Evolutionary conservation across 2,888 invertebrate genomes (phyloP).

Genomic region (Habrosyne pyritoides): DNA sequence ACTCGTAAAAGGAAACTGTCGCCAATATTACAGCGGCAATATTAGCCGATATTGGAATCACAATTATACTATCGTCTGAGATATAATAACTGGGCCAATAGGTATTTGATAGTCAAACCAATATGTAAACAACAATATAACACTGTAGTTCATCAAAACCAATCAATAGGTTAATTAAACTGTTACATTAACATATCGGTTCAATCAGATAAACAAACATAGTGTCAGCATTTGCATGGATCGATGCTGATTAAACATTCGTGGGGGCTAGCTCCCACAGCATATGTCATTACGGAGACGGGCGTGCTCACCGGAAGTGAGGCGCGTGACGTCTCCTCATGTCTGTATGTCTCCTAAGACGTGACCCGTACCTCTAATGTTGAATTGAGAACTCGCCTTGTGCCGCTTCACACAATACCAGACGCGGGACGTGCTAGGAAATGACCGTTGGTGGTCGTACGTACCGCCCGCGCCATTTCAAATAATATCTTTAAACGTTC

Average conservation of each 20-base stretch:
- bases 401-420: constrained; percentile 34
- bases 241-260: constrained; percentile 35
- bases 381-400: constrained; percentile 41
- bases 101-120: background rate
- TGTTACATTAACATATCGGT: constrained; percentile 5
- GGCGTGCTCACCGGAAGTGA: constrained; percentile 65
- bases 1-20: constrained; percentile 35
- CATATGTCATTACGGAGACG: constrained; percentile 56
- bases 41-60: constrained; percentile 12
- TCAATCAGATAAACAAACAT: constrained; percentile 14
- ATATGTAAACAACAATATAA: constrained; percentile 1
- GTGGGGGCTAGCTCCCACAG: constrained; percentile 35
- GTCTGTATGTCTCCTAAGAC: constrained; percentile 61
- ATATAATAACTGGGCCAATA: background rate
- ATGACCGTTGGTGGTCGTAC: constrained; percentile 28
- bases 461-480: constrained; percentile 17
- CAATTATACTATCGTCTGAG: background rate
- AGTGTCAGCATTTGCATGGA: constrained; percentile 36
- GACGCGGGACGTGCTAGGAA: constrained; percentile 40
- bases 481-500: constrained; percentile 10
- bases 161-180: constrained; percentile 15
- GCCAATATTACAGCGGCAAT: constrained; percentile 28
- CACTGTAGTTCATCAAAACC: constrained; percentile 11
- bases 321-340: constrained; percentile 69
- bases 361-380: constrained; percentile 66